These are phyloP conservation scores for Sciurus carolinensis DNA, from an alignment of 2,797 vertebrate species.

Conservation along the genomic window DNA sequence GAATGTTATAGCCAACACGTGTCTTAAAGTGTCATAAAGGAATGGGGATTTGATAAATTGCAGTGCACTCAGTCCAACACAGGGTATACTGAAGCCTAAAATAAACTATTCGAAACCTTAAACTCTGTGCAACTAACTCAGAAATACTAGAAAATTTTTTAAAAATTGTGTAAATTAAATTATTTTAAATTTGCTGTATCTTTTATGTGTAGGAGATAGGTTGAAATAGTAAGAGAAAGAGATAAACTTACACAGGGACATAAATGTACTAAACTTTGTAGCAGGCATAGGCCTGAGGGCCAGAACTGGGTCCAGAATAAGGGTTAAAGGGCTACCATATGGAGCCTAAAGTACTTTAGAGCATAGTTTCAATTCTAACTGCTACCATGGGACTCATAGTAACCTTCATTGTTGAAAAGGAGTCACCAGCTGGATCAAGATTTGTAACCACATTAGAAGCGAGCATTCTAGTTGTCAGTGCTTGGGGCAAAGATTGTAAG, in stretches of 20 bases:
- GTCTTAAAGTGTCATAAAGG: neutral
- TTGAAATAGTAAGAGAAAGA: neutral
- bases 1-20: neutral
- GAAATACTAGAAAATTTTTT: neutral
- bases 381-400: conserved; percentile 57
- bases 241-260: neutral
- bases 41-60: neutral
- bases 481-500: conserved; percentile 70
- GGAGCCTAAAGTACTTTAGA: conserved; percentile 64
- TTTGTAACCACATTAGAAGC: conserved; percentile 78
- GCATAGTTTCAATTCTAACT: conserved; percentile 66
- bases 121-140: neutral
- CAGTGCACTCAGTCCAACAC: neutral
- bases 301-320: neutral
- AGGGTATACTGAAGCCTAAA: neutral
- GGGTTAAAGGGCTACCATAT: conserved; percentile 82
- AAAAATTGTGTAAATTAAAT: neutral
- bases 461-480: conserved; percentile 55
- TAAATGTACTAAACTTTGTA: neutral
- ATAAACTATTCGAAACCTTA: neutral
- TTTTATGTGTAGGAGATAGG: neutral
- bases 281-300: neutral
- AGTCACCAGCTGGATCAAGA: conserved; percentile 84
- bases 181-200: neutral
- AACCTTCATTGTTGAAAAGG: conserved; percentile 77